These are phyloP conservation scores for Anser cygnoides DNA, from an alignment of 2,113 vertebrate genomes.

Conservation along the genomic window DNA sequence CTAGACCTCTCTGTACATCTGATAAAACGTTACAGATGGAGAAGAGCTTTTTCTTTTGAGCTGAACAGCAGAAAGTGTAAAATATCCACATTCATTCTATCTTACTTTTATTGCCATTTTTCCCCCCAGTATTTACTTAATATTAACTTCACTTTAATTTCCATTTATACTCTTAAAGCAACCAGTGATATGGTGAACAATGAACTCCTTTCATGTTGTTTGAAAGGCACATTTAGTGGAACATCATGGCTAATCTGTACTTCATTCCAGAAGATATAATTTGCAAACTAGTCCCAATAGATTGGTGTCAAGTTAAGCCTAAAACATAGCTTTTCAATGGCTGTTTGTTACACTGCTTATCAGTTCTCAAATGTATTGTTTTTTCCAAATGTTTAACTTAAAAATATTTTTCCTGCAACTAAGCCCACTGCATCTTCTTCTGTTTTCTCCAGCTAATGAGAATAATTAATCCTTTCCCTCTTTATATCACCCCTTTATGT, in stretches of 20 bases:
- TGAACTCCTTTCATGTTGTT: neutral
- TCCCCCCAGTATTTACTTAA: neutral
- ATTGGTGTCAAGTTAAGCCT: neutral
- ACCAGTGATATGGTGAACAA: neutral
- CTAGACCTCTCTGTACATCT: neutral
- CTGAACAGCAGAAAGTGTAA: neutral
- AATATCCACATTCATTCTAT: neutral
- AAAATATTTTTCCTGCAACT: neutral
- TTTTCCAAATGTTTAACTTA: constrained; percentile 11
- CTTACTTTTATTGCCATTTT: neutral
- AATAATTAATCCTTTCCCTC: constrained; percentile 16
- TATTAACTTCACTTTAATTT: neutral
- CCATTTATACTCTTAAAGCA: neutral
- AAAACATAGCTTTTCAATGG: neutral
- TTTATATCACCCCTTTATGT: neutral
- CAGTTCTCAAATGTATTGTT: neutral
- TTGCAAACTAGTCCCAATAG: neutral
- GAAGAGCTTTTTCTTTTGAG: neutral
- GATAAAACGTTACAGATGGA: neutral
- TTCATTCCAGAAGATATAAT: neutral
- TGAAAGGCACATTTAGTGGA: neutral
- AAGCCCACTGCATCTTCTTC: neutral
- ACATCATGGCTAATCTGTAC: neutral
- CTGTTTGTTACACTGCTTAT: neutral
- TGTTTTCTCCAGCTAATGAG: constrained; percentile 53